Conservation (phyloP, 2,888 invertebrate genomes). For the Amblyjoppa proteus region DNA sequence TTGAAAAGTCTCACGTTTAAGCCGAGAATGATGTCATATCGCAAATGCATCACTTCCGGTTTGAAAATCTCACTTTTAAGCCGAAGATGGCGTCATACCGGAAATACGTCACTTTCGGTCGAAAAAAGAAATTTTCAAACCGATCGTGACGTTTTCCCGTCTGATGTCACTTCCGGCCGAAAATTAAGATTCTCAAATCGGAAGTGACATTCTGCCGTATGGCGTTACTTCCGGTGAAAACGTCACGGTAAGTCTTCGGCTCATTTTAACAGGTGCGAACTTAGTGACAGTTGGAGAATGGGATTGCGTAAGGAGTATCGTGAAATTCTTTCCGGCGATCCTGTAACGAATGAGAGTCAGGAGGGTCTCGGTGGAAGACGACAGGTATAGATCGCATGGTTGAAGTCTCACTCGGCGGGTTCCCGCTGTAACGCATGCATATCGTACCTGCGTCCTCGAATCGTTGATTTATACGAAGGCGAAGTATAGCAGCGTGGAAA, state of each 20-base stretch:
- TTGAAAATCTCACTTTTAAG: too few relatives aligned
- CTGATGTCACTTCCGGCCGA: too few relatives aligned
- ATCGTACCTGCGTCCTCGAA: slow-evolving; percentile 35
- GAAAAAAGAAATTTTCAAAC: too few relatives aligned
- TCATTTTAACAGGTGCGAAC: not conserved
- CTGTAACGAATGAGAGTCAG: slow-evolving; percentile 7
- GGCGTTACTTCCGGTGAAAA: too few relatives aligned
- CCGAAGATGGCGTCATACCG: too few relatives aligned
- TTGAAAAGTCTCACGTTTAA: too few relatives aligned
- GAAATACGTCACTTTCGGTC: too few relatives aligned
- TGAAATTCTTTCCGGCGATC: not conserved
- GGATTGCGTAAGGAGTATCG: not conserved
- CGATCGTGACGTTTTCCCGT: too few relatives aligned
- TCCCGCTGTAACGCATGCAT: slow-evolving; percentile 6
- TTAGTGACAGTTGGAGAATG: not conserved
- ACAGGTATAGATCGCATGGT: slow-evolving; percentile 44
- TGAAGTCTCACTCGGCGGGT: slow-evolving; percentile 56
- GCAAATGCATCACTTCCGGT: too few relatives aligned
- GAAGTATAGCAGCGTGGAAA: slow-evolving; percentile 58
- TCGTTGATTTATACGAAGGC: slow-evolving; percentile 60
- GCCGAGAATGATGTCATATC: too few relatives aligned
- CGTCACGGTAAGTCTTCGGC: not conserved
- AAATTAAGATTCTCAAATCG: too few relatives aligned
- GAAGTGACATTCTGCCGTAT: too few relatives aligned
- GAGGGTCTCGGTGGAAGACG: slow-evolving; percentile 15